Evolutionary conservation across 2,888 invertebrate species (phyloP).

Genomic region (Archaeoteleia sp.): DNA sequence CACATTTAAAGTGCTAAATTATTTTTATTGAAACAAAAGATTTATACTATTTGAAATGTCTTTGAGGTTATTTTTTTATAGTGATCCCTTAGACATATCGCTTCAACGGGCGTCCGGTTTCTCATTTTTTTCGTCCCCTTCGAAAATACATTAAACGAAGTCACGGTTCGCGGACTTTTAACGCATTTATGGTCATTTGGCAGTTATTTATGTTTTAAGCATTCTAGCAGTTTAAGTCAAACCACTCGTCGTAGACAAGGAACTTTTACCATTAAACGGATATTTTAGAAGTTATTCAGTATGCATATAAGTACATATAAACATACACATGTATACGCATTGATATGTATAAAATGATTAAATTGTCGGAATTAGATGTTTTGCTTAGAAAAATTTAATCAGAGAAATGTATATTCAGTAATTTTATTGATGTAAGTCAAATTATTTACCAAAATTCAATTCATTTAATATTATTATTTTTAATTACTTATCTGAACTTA

Average conservation of each 20-base stretch:
- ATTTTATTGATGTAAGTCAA: too few species aligned
- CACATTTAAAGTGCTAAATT: too few species aligned
- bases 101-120: conserved; percentile 53
- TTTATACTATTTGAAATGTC: conserved; percentile 6
- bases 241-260: conserved; percentile 2
- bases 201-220: conserved; percentile 67
- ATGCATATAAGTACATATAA: too few species aligned
- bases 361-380: too few species aligned
- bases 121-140: conserved; percentile 61
- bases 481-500: too few species aligned
- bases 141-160: conserved; percentile 66
- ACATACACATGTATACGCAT: too few species aligned
- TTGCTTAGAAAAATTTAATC: too few species aligned
- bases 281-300: too few species aligned
- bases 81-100: conserved; percentile 43
- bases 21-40: conserved; percentile 6
- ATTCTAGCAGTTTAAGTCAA: conserved; percentile 16
- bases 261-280: conserved; percentile 8
- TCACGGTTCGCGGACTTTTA: conserved; percentile 69
- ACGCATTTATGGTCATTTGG: conserved; percentile 69
- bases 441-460: too few species aligned
- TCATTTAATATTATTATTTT: too few species aligned
- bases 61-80: conserved; percentile 48
- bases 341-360: too few species aligned
- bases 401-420: too few species aligned